Evolutionary conservation across 2,797 vertebrate genomes (phyloP).

Genomic region (Carcharodon carcharias): DNA sequence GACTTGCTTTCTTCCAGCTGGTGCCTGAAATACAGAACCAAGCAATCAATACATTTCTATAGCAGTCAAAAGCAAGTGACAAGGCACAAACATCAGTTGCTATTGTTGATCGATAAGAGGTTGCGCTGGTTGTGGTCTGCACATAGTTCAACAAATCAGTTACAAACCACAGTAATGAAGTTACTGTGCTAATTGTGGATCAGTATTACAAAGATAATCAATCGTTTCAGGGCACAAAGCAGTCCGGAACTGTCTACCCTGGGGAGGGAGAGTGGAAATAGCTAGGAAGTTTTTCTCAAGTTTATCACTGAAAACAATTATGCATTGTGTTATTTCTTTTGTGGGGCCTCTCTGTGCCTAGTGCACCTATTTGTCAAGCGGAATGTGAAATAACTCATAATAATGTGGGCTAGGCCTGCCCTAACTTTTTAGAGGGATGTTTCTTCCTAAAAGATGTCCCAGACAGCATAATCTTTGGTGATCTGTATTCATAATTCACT

Average conservation of each 20-base stretch:
- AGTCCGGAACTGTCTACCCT: background rate
- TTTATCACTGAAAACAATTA: background rate
- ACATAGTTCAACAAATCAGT: conserved; percentile 8
- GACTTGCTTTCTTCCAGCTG: background rate
- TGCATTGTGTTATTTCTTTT: background rate
- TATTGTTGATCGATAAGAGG: conserved; percentile 27
- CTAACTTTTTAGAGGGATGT: background rate
- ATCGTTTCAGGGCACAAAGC: background rate
- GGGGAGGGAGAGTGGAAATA: background rate
- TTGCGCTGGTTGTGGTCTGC: conserved; percentile 4
- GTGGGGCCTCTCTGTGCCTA: background rate
- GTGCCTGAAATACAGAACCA: background rate
- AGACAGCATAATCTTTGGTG: background rate
- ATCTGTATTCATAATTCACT: background rate
- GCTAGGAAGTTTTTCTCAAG: background rate
- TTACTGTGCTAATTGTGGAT: conserved; percentile 18
- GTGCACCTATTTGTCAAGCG: background rate
- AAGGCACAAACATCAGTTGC: conserved; percentile 19
- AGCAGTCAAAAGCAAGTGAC: conserved; percentile 19
- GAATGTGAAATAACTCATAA: background rate
- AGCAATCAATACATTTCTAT: conserved; percentile 12
- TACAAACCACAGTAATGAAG: conserved; percentile 28
- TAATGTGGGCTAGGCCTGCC: background rate
- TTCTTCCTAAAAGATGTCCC: background rate
- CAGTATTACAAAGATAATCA: conserved; percentile 3